Conservation (phyloP, 2,113 vertebrate genomes). For the Cyprinodon tularosa region DNA sequence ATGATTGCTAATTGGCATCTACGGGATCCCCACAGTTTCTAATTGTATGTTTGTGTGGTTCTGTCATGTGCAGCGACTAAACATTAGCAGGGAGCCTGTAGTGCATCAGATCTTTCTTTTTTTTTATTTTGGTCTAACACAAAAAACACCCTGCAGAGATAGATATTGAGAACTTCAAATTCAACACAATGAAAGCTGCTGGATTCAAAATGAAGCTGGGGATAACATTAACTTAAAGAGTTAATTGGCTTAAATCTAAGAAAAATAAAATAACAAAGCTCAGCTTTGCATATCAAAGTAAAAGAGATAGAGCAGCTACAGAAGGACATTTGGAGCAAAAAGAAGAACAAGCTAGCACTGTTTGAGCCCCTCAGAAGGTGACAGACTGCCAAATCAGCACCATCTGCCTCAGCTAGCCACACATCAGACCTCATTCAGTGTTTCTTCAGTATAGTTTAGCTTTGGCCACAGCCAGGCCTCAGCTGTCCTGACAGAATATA, state of each 20-base stretch:
- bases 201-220: constrained; percentile 8
- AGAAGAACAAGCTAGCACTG: constrained; percentile 35
- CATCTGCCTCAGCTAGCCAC: constrained; percentile 39
- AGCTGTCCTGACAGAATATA: constrained; percentile 37
- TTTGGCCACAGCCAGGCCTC: constrained; percentile 32
- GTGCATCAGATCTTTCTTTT: constrained; percentile 35
- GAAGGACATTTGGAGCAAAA: constrained; percentile 36
- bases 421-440: constrained; percentile 43
- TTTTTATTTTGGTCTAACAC: constrained; percentile 33
- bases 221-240: constrained; percentile 6
- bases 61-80: constrained; percentile 62
- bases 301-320: constrained; percentile 1
- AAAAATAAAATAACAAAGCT: constrained; percentile 31
- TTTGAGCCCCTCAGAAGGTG: constrained; percentile 50
- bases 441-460: constrained; percentile 51
- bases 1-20: constrained; percentile 62
- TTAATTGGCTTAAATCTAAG: constrained; percentile 19
- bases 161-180: constrained; percentile 31
- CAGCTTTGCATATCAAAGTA: neutral
- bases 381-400: constrained; percentile 63
- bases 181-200: constrained; percentile 17
- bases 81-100: constrained; percentile 61
- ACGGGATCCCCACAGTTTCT: constrained; percentile 49
- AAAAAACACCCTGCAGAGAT: constrained; percentile 19
- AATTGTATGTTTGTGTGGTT: constrained; percentile 65